A percentile compares a stretch with the other conserved stretches of the same genome.
Evolutionary conservation across 2,113 vertebrate genomes (phyloP).

Genomic region (Electrona antarctica): DNA sequence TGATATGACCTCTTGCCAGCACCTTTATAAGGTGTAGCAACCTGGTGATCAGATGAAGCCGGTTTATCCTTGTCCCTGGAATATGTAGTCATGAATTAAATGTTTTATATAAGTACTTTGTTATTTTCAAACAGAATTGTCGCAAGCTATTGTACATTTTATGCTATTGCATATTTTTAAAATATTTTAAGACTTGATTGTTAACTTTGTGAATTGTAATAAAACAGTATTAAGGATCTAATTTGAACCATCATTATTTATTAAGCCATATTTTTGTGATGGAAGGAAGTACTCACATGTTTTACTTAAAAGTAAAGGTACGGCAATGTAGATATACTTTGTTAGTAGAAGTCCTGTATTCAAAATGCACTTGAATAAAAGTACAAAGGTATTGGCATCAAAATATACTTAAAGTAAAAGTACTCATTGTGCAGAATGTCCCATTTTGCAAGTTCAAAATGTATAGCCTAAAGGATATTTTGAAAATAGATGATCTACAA

Average conservation of each 20-base stretch:
- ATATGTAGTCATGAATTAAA: neutral
- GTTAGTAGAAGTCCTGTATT: too few relatives aligned
- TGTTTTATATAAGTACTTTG: slow-evolving; percentile 20
- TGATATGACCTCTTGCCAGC: slow-evolving; percentile 11
- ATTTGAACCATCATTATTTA: neutral
- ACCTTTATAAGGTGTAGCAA: neutral
- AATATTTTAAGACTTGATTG: slow-evolving; percentile 4
- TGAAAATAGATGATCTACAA: too few relatives aligned
- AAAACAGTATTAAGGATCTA: slow-evolving; percentile 4
- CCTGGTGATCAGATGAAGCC: neutral
- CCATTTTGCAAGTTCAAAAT: too few relatives aligned
- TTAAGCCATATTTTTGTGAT: neutral
- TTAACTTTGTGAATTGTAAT: slow-evolving; percentile 26
- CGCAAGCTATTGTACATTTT: slow-evolving; percentile 5
- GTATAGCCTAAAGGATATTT: too few relatives aligned
- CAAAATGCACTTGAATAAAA: too few relatives aligned
- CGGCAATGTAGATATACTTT: too few relatives aligned
- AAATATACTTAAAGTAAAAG: too few relatives aligned
- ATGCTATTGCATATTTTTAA: neutral
- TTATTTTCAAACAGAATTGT: neutral
- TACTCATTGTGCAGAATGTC: too few relatives aligned
- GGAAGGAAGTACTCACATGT: neutral
- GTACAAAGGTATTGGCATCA: too few relatives aligned
- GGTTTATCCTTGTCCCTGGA: slow-evolving; percentile 7
- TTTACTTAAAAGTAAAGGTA: too few relatives aligned